phyloP scores from a whole-genome alignment of 2,797 vertebrate genomes.

The Fundulus diaphanus region DNA sequence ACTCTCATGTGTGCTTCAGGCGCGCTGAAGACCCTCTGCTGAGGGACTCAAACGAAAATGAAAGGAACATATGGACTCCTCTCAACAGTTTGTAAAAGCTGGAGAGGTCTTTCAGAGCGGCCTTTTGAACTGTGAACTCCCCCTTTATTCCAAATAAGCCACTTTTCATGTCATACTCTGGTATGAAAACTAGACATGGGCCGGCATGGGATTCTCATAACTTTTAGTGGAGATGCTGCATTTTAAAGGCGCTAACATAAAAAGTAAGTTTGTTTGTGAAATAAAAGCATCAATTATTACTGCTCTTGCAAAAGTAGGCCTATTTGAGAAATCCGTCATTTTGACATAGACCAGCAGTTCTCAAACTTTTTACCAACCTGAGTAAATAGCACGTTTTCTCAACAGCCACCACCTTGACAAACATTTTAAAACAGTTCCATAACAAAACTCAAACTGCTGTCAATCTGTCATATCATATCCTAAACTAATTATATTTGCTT shows the following conservation, averaged over 20 bases:
- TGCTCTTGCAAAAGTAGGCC: too few relatives aligned
- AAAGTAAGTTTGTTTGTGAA: too few relatives aligned
- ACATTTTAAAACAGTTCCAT: too few relatives aligned
- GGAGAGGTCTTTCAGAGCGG: constrained; percentile 70
- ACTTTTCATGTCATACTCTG: constrained; percentile 46
- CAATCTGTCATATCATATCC: too few relatives aligned
- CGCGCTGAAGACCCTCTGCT: constrained; percentile 85
- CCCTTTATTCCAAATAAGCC: constrained; percentile 64
- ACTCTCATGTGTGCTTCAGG: constrained; percentile 83
- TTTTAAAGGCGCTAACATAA: background rate
- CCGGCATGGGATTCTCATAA: background rate
- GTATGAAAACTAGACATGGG: constrained; percentile 9
- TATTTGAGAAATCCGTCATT: too few relatives aligned
- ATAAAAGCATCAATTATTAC: too few relatives aligned
- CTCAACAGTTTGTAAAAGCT: constrained; percentile 48
- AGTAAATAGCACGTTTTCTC: too few relatives aligned
- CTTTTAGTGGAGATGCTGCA: background rate
- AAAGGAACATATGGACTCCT: constrained; percentile 42
- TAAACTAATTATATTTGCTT: too few relatives aligned
- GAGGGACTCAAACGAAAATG: constrained; percentile 39
- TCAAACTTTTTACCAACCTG: too few relatives aligned
- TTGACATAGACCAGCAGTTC: too few relatives aligned
- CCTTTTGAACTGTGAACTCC: constrained; percentile 74
- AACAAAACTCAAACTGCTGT: too few relatives aligned
- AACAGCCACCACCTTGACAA: too few relatives aligned